Conservation (phyloP, 2,797 vertebrate species). For the Myotis planiceps region DNA sequence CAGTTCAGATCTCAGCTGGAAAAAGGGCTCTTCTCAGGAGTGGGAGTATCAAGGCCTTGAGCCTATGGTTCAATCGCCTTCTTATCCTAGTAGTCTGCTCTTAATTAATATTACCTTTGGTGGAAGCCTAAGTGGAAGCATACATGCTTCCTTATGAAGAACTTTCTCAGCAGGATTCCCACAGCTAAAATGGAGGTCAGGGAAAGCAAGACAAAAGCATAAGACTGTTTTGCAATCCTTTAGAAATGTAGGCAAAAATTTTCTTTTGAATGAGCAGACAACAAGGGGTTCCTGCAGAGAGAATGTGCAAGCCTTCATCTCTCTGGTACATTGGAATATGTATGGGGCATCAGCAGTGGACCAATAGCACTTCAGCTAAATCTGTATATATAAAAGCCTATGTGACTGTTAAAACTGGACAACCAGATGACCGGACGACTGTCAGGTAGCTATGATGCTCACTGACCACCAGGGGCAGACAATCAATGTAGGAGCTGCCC, state of each 20-base stretch:
- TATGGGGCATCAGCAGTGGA: background rate
- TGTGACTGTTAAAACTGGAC: too few species aligned
- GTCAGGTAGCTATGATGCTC: too few species aligned
- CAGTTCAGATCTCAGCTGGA: background rate
- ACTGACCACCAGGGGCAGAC: too few species aligned
- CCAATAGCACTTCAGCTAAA: background rate
- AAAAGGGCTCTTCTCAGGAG: background rate
- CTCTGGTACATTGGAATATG: background rate
- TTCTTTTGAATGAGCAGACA: background rate
- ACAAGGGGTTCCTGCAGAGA: background rate
- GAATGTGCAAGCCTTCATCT: background rate
- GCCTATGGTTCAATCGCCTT: background rate
- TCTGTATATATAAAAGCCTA: too few species aligned
- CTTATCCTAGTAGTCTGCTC: background rate
- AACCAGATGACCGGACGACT: too few species aligned
- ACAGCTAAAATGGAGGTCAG: background rate
- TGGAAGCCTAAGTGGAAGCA: background rate
- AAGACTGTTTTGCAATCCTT: background rate
- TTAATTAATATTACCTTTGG: background rate
- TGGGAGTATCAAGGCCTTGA: background rate
- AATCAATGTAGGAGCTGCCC: too few species aligned
- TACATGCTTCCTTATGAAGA: background rate
- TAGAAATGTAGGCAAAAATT: background rate
- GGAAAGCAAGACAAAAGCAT: background rate
- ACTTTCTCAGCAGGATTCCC: background rate